Evolutionary conservation across 2,797 vertebrate species (phyloP).

Genomic region (Siniperca undulata): DNA sequence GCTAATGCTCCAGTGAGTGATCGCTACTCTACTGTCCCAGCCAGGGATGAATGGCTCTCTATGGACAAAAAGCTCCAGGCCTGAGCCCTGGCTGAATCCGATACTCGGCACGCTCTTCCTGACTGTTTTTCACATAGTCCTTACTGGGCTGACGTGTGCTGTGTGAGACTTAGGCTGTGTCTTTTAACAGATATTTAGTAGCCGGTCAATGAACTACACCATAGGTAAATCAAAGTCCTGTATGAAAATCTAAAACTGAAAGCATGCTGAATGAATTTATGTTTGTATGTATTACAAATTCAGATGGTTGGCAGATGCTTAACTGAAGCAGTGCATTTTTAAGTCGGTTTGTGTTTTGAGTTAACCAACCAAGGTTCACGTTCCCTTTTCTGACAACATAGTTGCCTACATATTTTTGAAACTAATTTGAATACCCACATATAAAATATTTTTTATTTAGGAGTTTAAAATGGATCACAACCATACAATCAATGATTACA

Average conservation of each 20-base stretch:
- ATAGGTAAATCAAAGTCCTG: conserved; percentile 37
- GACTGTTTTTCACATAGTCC: conserved; percentile 71
- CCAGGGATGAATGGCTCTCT: conserved; percentile 70
- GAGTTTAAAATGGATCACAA: neutral
- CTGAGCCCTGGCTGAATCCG: conserved; percentile 51
- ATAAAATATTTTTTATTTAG: neutral
- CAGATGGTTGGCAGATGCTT: conserved; percentile 52
- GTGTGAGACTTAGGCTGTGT: conserved; percentile 26
- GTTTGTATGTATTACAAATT: conserved; percentile 42
- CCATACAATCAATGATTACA: too few species aligned
- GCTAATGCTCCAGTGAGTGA: conserved; percentile 70
- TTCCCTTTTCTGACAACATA: neutral
- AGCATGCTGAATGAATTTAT: conserved; percentile 35
- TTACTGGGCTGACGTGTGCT: conserved; percentile 43
- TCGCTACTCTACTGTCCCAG: conserved; percentile 56
- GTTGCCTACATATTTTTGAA: neutral
- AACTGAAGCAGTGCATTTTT: neutral
- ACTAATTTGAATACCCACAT: neutral
- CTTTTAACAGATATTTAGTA: conserved; percentile 55
- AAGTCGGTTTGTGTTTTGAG: neutral
- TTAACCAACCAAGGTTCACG: neutral
- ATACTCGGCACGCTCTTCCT: conserved; percentile 64
- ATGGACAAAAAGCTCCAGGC: conserved; percentile 53
- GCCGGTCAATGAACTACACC: conserved; percentile 24
- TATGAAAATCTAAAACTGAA: conserved; percentile 19